Conservation (phyloP, 1,140 invertebrate species). For the Drosophila sulfurigaster region DNA sequence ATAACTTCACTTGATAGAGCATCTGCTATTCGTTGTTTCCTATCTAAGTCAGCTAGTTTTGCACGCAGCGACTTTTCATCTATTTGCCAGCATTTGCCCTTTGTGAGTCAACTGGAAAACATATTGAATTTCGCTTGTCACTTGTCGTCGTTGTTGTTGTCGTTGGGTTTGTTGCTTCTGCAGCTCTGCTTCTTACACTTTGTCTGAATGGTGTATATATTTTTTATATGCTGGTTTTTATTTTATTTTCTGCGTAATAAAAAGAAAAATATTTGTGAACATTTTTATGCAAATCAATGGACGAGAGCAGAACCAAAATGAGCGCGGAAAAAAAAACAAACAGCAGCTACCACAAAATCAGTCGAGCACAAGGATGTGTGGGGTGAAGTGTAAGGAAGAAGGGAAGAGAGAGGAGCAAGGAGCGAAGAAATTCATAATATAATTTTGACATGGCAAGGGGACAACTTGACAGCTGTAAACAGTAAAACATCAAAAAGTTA, state of each 20-base stretch:
- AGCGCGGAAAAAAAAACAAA: not conserved
- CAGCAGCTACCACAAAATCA: slow-evolving; percentile 38
- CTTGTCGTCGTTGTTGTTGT: slow-evolving; percentile 47
- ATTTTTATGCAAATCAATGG: slow-evolving; percentile 80
- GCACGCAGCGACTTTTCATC: not conserved
- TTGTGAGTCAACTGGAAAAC: slow-evolving; percentile 35
- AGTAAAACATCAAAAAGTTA: slow-evolving; percentile 78
- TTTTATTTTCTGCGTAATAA: slow-evolving; percentile 57
- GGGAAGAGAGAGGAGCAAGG: not conserved
- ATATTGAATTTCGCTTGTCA: slow-evolving; percentile 66
- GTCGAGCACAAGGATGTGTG: not conserved
- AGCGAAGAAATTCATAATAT: slow-evolving; percentile 68
- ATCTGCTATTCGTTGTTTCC: not conserved
- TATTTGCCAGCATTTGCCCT: slow-evolving; percentile 18
- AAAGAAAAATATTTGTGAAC: slow-evolving; percentile 78
- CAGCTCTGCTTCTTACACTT: slow-evolving; percentile 1
- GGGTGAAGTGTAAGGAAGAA: not conserved
- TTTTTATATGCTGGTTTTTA: slow-evolving; percentile 28
- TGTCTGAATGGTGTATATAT: slow-evolving; percentile 5
- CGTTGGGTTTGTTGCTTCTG: not conserved
- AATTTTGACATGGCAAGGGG: slow-evolving; percentile 72
- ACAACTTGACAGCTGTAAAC: slow-evolving; percentile 81
- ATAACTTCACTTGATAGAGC: not conserved
- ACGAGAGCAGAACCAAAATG: slow-evolving; percentile 11
- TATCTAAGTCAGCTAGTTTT: not conserved